Evolutionary conservation across 2,888 invertebrate genomes (phyloP).

Genomic region (Poecilobothrus nobilitatus): DNA sequence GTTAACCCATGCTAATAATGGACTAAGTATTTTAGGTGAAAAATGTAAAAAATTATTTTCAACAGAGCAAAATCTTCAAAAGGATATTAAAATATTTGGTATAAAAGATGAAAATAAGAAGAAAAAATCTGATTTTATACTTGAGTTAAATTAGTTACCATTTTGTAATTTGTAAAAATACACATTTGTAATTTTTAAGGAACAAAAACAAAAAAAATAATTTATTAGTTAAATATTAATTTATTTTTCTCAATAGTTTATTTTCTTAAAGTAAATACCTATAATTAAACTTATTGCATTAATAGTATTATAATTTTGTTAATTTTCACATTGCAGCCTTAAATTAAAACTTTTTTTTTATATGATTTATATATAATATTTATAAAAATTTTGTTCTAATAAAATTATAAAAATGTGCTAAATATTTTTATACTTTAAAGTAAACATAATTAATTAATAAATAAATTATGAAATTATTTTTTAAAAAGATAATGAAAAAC

Average conservation of each 20-base stretch:
- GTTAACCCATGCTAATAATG: conserved; percentile 39
- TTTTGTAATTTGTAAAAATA: not conserved
- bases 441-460: no score
- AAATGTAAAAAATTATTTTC: conserved; percentile 36
- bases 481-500: no score
- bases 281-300: no score
- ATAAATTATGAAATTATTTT: no score
- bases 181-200: not conserved
- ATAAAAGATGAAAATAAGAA: conserved; percentile 29
- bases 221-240: not conserved
- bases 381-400: no score
- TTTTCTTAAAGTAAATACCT: no score
- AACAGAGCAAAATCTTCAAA: conserved; percentile 29
- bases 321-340: no score
- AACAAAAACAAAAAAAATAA: conserved; percentile 3
- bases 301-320: no score
- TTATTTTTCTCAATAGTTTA: not conserved
- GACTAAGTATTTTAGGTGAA: conserved; percentile 32
- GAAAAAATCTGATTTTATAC: conserved; percentile 32
- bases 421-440: no score
- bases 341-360: no score
- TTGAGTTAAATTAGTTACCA: conserved; percentile 25
- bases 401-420: no score
- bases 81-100: conserved; percentile 37
- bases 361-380: no score